Conservation (phyloP, 2,113 vertebrate genomes). For the Isichthys henryi region DNA sequence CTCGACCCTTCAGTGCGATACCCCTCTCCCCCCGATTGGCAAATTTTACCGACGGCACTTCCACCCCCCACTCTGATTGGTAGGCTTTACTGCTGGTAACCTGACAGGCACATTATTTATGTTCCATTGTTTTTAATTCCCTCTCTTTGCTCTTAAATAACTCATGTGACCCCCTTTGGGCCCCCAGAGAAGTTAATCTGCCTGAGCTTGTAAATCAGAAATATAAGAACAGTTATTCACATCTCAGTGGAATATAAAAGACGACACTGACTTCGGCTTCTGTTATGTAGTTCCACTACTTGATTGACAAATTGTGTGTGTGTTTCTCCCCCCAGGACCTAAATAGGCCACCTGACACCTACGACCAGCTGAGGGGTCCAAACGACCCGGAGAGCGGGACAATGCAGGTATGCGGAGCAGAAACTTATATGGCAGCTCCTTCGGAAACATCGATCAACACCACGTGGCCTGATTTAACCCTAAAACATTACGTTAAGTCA, state of each 20-base stretch:
- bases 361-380: slow-evolving; percentile 1
- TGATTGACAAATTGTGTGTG: not conserved
- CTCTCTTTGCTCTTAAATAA: not conserved
- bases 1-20: not conserved
- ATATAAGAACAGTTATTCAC: not conserved
- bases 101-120: not conserved
- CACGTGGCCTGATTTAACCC: not conserved
- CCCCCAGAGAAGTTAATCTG: not conserved
- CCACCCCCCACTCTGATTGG: not conserved
- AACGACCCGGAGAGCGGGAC: not conserved
- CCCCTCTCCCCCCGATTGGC: not conserved
- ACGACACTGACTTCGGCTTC: not conserved
- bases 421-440: too few relatives aligned
- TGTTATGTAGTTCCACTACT: not conserved
- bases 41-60: not conserved
- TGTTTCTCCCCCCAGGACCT: not conserved
- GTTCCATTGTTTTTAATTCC: not conserved
- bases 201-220: not conserved
- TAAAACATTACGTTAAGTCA: not conserved
- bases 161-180: not conserved
- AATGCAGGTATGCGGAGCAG: not conserved
- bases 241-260: not conserved
- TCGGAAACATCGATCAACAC: not conserved
- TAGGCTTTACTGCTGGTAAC: not conserved
- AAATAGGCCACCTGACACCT: not conserved